phyloP scores from a whole-genome alignment of 2,888 invertebrate genomes.

The Oscheius sp. region DNA sequence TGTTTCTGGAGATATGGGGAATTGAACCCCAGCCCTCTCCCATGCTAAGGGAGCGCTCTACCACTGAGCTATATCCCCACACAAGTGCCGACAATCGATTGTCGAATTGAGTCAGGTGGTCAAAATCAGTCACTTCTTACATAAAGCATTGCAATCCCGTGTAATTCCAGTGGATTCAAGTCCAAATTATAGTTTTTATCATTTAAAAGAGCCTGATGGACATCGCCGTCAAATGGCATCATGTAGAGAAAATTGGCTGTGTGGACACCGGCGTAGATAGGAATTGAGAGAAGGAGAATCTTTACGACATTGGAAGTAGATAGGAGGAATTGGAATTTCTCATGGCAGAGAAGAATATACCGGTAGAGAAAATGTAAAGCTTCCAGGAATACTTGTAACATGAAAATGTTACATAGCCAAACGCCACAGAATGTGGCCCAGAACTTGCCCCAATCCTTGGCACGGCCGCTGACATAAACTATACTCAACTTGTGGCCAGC shows the following conservation, averaged over 20 bases:
- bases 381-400: slow-evolving; percentile 5
- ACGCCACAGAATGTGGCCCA: slow-evolving; percentile 6
- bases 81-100: too few species aligned
- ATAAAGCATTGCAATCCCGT: slow-evolving; percentile 16
- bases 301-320: neutral
- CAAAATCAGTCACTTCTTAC: neutral
- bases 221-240: slow-evolving; percentile 5
- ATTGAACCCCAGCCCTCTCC: slow-evolving; percentile 56
- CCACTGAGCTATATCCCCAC: slow-evolving; percentile 58
- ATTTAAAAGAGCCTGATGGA: neutral
- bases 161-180: neutral
- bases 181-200: neutral
- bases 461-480: slow-evolving; percentile 12
- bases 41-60: slow-evolving; percentile 61
- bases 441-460: neutral
- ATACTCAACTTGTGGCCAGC: neutral
- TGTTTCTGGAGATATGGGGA: slow-evolving; percentile 46
- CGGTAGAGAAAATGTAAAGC: slow-evolving; percentile 16
- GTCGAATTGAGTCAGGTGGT: neutral
- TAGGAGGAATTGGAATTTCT: slow-evolving; percentile 9
- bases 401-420: slow-evolving; percentile 2
- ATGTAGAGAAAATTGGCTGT: slow-evolving; percentile 3
- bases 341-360: slow-evolving; percentile 8
- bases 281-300: neutral
- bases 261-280: neutral